Base-by-base conservation (phyloP, 2,113 vertebrate genomes). In the Mormoops blainvillei region DNA sequence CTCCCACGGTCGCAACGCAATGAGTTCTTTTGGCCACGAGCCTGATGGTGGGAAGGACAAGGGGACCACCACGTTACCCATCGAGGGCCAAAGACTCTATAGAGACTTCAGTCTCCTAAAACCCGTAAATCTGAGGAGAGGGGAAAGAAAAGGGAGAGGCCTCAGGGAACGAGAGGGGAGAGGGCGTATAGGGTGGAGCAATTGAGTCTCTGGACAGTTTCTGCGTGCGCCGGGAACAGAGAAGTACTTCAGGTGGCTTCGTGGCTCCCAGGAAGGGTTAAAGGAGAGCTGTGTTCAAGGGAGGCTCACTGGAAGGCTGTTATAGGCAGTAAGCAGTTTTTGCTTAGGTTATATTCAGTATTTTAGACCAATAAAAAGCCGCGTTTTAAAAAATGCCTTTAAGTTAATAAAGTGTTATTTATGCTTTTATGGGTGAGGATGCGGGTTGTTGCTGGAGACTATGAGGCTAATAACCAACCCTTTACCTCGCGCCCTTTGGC, bases 341-440 rank as follows among this genome's bases (percentile, higher is more conserved):
- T 38, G 81, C 77, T 68, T 67, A 74, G 41, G 48, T 68, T 50
- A n/a, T 80, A 50, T 45, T 80, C 54, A 56, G 50, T 65, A 83
- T 92, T 87, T 93, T 54, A 76, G 43, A 54, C 13, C 16, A 65
- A 83, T 82, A 45, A 91, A 94, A 95, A 82, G 67, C 54, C 9
- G 28, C 11, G 18, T 81, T 45, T 26, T 0, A 3, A 86, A 86
- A 63, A 87, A 22, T 13, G 71, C 48, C 63, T 45, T 80, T 80
- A 68, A 67, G n/a, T 56, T 48, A 80, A 89, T 70, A 87, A 81
- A 67, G 5, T 41, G 61, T 78, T 74, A n/a, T 63, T 63, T 63
- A 63, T 10, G 28, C 9, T 45, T 33, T 74, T 56, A 36, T 3
- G 22, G 54, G 16, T 1, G 16, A 11, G 1, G 13, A 2, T n/a